Evolutionary conservation across 2,888 invertebrate species (phyloP).

Genomic region (Eudemis profundana): DNA sequence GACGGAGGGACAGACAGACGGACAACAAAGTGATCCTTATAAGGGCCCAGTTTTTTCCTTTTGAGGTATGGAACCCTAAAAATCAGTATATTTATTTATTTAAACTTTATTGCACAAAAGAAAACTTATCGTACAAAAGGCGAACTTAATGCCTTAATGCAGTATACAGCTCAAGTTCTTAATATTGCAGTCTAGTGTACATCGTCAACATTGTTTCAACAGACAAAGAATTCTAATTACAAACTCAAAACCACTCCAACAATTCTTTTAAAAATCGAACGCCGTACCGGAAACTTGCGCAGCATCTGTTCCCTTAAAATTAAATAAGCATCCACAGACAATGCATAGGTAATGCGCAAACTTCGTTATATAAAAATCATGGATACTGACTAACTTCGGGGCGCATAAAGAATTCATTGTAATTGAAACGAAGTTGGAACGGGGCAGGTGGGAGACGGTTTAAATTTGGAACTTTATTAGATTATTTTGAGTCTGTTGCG

Average conservation of each 20-base stretch:
- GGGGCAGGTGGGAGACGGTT: slow-evolving; percentile 66
- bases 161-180: no score
- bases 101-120: no score
- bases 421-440: slow-evolving; percentile 56
- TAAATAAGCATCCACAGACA: slow-evolving; percentile 74
- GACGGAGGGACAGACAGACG: no score
- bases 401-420: slow-evolving; percentile 81
- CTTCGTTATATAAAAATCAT: slow-evolving; percentile 82
- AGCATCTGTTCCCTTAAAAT: slow-evolving; percentile 59
- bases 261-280: slow-evolving; percentile 40
- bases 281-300: slow-evolving; percentile 8
- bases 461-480: slow-evolving; percentile 36
- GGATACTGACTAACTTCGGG: slow-evolving; percentile 70
- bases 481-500: slow-evolving; percentile 23
- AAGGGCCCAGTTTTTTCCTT: no score
- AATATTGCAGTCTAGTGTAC: no score
- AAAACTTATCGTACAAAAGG: no score
- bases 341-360: slow-evolving; percentile 80
- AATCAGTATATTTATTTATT: no score
- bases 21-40: no score
- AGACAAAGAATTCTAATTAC: slow-evolving; percentile 23
- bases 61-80: no score
- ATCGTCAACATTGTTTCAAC: neutral
- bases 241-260: slow-evolving; percentile 26
- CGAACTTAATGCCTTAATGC: no score